phyloP scores from a whole-genome alignment of 2,888 invertebrate species.

The Drosophila tripunctata region DNA sequence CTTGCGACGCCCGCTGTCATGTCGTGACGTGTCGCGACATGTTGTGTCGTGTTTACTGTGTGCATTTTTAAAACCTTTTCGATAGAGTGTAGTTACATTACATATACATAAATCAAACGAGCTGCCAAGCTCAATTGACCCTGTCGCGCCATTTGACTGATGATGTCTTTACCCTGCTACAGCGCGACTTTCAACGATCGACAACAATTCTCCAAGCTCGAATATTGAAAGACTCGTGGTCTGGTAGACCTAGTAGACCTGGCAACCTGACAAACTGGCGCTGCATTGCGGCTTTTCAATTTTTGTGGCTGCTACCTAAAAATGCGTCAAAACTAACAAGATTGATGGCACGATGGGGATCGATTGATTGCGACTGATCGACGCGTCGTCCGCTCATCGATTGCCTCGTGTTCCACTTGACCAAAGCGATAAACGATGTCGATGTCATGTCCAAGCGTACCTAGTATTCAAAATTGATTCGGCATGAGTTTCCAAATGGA shows the following conservation, averaged over 20 bases:
- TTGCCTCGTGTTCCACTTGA: constrained; percentile 31
- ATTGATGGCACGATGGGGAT: constrained; percentile 57
- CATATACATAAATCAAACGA: constrained; percentile 67
- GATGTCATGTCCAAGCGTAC: constrained; percentile 7
- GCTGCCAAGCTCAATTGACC: constrained; percentile 68
- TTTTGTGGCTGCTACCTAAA: constrained; percentile 35
- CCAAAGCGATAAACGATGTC: constrained; percentile 21
- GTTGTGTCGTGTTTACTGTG: constrained; percentile 21
- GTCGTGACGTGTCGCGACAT: constrained; percentile 2
- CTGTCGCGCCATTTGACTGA: constrained; percentile 70
- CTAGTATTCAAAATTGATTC: constrained; percentile 31
- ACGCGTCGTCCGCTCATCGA: constrained; percentile 29
- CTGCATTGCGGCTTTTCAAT: constrained; percentile 36
- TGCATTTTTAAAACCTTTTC: constrained; percentile 24
- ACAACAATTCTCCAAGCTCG: constrained; percentile 9
- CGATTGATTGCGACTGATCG: constrained; percentile 43
- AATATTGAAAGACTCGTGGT: background rate
- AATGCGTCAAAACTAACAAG: constrained; percentile 69
- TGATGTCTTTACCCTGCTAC: constrained; percentile 58
- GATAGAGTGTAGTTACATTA: constrained; percentile 30
- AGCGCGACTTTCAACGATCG: constrained; percentile 42
- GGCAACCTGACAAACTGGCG: constrained; percentile 23
- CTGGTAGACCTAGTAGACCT: too few relatives aligned
- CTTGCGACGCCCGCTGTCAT: constrained; percentile 7
- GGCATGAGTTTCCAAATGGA: constrained; percentile 1